These are phyloP conservation scores for Drosophila vallismaia DNA, from an alignment of 2,888 invertebrate species.

Conservation along the genomic window DNA sequence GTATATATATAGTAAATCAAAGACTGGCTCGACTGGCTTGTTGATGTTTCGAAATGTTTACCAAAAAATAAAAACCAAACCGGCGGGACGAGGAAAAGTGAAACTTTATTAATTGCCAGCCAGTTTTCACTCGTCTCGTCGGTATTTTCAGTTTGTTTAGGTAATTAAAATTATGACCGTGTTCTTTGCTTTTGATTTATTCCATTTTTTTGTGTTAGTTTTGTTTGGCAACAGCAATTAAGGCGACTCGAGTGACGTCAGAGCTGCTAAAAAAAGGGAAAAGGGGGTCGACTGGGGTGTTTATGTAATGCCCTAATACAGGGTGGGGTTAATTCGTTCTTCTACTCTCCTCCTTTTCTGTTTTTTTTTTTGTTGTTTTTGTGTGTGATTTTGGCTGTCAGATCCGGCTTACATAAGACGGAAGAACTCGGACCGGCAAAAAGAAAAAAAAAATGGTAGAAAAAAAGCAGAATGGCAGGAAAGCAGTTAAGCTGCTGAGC, in stretches of 20 bases:
- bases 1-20: slow-evolving; percentile 28
- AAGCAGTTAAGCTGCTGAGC: slow-evolving; percentile 22
- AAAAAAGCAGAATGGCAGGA: background rate
- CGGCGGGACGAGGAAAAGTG: slow-evolving; percentile 9
- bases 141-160: slow-evolving; percentile 57
- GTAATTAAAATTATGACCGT: slow-evolving; percentile 71
- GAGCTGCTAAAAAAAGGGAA: background rate
- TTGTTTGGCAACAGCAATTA: slow-evolving; percentile 22
- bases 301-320: slow-evolving; percentile 24
- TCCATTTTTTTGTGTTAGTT: background rate
- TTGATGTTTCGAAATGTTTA: slow-evolving; percentile 66
- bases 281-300: background rate
- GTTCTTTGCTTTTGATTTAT: slow-evolving; percentile 47
- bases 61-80: slow-evolving; percentile 38
- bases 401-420: slow-evolving; percentile 40
- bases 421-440: slow-evolving; percentile 15
- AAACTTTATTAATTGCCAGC: slow-evolving; percentile 73
- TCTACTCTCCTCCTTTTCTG: slow-evolving; percentile 1
- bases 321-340: slow-evolving; percentile 26
- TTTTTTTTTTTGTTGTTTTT: background rate
- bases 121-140: slow-evolving; percentile 30
- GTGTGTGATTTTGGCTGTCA: slow-evolving; percentile 28
- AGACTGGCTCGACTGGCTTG: slow-evolving; percentile 34
- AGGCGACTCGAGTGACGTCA: slow-evolving; percentile 22
- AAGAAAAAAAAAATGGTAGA: slow-evolving; percentile 1